Percentiles rank a stretch among this genome's conserved stretches.
Evolutionary conservation across 2,888 invertebrate genomes (phyloP).

Genomic region (Invenusta paracnida): DNA sequence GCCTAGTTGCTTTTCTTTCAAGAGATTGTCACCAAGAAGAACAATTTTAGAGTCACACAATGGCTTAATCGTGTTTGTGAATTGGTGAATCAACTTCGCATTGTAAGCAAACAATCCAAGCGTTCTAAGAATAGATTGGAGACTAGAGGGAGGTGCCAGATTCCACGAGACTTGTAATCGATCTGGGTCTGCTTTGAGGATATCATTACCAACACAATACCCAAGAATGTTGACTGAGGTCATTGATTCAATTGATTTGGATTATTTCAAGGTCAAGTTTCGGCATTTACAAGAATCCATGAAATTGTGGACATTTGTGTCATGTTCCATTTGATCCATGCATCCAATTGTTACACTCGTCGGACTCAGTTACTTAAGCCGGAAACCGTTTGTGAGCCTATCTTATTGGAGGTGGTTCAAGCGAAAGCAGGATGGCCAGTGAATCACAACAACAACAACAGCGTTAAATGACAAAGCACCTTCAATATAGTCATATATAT

Average conservation of each 20-base stretch:
- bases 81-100: not conserved
- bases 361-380: not conserved
- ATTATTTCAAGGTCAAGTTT: not conserved
- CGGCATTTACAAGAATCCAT: not conserved
- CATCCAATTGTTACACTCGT: not conserved
- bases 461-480: no score
- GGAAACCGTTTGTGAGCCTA: no score
- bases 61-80: not conserved
- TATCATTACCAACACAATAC: not conserved
- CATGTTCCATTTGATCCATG: slow-evolving; percentile 23
- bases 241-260: not conserved
- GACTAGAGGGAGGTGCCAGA: not conserved
- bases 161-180: not conserved
- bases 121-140: not conserved
- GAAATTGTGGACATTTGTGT: not conserved
- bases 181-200: not conserved
- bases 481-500: no score
- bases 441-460: no score
- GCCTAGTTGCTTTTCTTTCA: slow-evolving; percentile 45
- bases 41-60: not conserved
- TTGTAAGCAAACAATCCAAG: not conserved
- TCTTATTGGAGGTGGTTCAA: no score
- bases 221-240: slow-evolving; percentile 15
- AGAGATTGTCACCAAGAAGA: not conserved
- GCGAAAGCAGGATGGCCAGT: no score